Conservation (phyloP, 2,797 vertebrate genomes). For the Tenualosa ilisha region DNA sequence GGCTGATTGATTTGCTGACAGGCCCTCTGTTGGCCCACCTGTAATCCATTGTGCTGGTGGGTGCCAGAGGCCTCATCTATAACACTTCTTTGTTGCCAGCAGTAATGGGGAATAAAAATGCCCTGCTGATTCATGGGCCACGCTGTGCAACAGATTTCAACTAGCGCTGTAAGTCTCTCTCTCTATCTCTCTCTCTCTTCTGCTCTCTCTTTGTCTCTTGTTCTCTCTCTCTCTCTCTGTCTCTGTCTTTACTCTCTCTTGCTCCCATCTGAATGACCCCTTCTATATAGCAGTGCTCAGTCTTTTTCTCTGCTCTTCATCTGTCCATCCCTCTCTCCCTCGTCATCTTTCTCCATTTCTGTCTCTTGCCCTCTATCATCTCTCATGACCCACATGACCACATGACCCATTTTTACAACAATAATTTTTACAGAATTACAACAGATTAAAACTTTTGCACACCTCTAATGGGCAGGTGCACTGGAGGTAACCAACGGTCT, state of each 20-base stretch:
- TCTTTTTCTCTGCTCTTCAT: neutral
- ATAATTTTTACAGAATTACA: too few species aligned
- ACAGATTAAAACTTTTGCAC: too few species aligned
- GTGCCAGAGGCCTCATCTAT: constrained; percentile 51
- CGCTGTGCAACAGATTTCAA: neutral
- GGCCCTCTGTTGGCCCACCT: constrained; percentile 34
- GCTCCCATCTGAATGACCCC: neutral
- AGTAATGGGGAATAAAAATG: constrained; percentile 45
- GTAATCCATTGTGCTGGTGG: constrained; percentile 54
- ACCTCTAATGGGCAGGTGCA: too few species aligned
- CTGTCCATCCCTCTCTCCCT: neutral
- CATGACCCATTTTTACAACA: neutral
- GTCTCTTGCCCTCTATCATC: neutral
- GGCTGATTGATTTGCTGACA: constrained; percentile 52
- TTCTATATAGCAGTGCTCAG: neutral
- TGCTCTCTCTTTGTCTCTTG: neutral
- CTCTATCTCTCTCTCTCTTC: neutral
- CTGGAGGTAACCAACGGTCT: too few species aligned
- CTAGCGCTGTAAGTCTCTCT: neutral
- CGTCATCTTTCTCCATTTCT: neutral
- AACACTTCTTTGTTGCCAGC: constrained; percentile 41
- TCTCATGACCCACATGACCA: neutral
- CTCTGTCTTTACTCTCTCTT: neutral
- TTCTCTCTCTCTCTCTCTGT: neutral
- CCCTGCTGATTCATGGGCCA: constrained; percentile 37